Base-by-base conservation (phyloP, 1,140 invertebrate genomes). In the Calycopis cecrops region DNA sequence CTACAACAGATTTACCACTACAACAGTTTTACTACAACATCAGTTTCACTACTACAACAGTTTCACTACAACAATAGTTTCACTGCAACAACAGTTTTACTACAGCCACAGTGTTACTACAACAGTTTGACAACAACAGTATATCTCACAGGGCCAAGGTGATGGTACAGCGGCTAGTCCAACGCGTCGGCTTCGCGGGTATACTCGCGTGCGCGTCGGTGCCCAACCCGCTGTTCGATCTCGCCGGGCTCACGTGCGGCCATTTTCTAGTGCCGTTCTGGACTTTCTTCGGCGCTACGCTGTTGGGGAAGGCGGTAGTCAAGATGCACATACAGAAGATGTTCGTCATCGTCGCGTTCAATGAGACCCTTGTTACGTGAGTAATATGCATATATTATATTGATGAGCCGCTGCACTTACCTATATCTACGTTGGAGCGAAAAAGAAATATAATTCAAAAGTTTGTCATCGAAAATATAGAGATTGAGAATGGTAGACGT, bases 271-370 rank as follows among this genome's bases (percentile, higher is more conserved):
- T 99, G 71, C 98, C 98, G 35, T 99, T 99, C 89, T 99, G 97
- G 97, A 99, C 98, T 21, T 99, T 99, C 89, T 99, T 99, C 85
- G 98, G 98, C 35, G 99, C 99, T 51, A 99, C 98, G 0, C 89
- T 99, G 0, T 94, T 99, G 58, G 99, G 98, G 42, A 99, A 99
- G 88, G 99, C 99, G 40, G 90, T 99, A 42, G 94, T 99, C 63
- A 99, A 99, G 90, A 99, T 99, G 96, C 97, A 99, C 81, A 96
- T 99, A 76, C 99, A 99, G 90, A 97, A 98, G 88, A 88, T 99
- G 73, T 98, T 99, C 87, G 98, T 99, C 18, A 99, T 86, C 12
- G 63, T 86, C 0, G 80, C 83, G 0, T 86, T 86, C 50, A 86
- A 86, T 64, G 80, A 86, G 54, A 76, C 68, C 1, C 60, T 99